These are phyloP conservation scores for Silurus asotus DNA, from an alignment of 2,113 vertebrate genomes.

Conservation along the genomic window DNA sequence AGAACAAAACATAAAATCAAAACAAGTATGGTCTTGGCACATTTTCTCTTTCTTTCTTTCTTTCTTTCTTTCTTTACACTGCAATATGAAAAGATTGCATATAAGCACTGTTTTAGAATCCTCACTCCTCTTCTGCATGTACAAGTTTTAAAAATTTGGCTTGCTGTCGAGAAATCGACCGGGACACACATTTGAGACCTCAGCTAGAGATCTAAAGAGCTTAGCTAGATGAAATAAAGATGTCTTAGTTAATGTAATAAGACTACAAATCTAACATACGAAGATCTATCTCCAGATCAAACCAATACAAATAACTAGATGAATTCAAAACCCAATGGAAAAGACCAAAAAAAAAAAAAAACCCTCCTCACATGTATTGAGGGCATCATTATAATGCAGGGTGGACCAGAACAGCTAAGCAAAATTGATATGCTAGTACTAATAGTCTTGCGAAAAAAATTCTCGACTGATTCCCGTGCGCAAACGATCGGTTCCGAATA, in stretches of 20 bases:
- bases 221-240: neutral
- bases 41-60: neutral
- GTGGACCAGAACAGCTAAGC: conserved; percentile 19
- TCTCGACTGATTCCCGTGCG: neutral
- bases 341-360: neutral
- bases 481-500: neutral
- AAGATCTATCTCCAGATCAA: neutral
- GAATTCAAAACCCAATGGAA: neutral
- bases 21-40: conserved; percentile 23
- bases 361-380: neutral
- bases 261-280: neutral
- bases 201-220: too few relatives aligned
- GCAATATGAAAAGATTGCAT: conserved; percentile 32
- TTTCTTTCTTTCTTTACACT: neutral
- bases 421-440: neutral
- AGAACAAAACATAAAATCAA: conserved; percentile 56
- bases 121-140: conserved; percentile 9
- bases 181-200: too few relatives aligned
- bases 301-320: neutral
- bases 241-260: neutral
- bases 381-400: conserved; percentile 25
- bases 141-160: conserved; percentile 25
- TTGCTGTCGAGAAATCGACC: neutral
- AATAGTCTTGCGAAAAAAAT: neutral
- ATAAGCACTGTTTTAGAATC: conserved; percentile 24